phyloP scores from a whole-genome alignment of 2,797 vertebrate species.

The Microchirus variegatus region DNA sequence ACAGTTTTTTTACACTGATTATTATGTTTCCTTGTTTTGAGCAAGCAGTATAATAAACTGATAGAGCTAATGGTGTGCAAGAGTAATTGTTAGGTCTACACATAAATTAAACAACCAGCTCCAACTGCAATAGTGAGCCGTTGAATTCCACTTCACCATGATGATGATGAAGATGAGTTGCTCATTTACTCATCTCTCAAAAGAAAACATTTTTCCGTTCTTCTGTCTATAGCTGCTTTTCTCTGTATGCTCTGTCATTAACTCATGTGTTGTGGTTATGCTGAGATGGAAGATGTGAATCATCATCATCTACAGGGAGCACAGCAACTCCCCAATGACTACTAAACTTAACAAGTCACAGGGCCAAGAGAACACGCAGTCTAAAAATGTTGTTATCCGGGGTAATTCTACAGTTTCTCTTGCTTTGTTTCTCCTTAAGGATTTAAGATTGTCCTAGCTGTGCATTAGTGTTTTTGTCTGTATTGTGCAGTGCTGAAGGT shows the following conservation, averaged over 20 bases:
- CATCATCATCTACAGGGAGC: conserved; percentile 32
- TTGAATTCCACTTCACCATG: no score
- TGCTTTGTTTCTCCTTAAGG: conserved; percentile 5
- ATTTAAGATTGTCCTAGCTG: neutral
- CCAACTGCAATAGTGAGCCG: no score
- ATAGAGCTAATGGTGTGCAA: no score
- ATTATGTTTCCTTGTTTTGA: no score
- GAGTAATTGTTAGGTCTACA: no score
- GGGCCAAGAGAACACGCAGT: conserved; percentile 7
- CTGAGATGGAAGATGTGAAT: conserved; percentile 35
- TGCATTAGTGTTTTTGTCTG: neutral
- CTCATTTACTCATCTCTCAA: neutral
- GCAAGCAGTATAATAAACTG: no score
- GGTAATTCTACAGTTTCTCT: neutral
- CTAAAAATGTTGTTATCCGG: conserved; percentile 16
- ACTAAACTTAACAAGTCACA: conserved; percentile 21
- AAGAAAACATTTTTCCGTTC: neutral
- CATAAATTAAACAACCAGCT: no score
- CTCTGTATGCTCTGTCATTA: neutral
- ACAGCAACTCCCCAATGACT: conserved; percentile 23
- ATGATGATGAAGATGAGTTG: no score
- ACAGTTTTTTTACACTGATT: no score
- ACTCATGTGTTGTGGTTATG: conserved; percentile 7
- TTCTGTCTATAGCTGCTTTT: neutral
- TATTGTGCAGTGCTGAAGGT: neutral